These are phyloP conservation scores for Hyphantria cunea DNA, from an alignment of 1,140 invertebrate genomes.

Conservation along the genomic window DNA sequence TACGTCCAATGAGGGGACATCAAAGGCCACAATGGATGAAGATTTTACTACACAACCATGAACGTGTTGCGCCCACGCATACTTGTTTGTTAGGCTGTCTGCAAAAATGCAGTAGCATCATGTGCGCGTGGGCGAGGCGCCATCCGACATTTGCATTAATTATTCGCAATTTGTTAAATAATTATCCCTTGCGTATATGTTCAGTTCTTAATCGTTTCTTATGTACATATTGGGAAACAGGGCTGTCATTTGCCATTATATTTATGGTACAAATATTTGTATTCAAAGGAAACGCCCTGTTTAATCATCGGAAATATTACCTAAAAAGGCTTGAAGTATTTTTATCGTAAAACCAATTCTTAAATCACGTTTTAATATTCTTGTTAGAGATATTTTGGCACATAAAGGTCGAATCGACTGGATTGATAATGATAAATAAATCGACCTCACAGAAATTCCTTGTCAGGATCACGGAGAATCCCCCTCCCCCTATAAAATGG, in stretches of 20 bases:
- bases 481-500: too few relatives aligned
- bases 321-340: not conserved
- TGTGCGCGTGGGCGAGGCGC: slow-evolving; percentile 36
- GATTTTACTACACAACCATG: slow-evolving; percentile 31
- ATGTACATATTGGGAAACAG: slow-evolving; percentile 3
- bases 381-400: too few relatives aligned
- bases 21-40: slow-evolving; percentile 2
- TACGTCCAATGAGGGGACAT: slow-evolving; percentile 13
- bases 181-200: slow-evolving; percentile 6
- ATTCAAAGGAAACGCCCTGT: slow-evolving; percentile 4
- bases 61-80: slow-evolving; percentile 13
- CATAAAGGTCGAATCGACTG: too few relatives aligned
- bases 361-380: too few relatives aligned
- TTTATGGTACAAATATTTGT: slow-evolving; percentile 11
- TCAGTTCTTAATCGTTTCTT: slow-evolving; percentile 14
- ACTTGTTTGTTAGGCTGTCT: slow-evolving; percentile 22
- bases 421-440: too few relatives aligned
- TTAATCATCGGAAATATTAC: not conserved
- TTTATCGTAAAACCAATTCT: slow-evolving; percentile 1
- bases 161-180: slow-evolving; percentile 26
- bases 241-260: slow-evolving; percentile 3
- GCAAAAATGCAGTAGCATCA: slow-evolving; percentile 26
- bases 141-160: slow-evolving; percentile 36
- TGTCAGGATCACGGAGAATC: too few relatives aligned
- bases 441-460: too few relatives aligned